Percentiles rank a stretch among this genome's conserved stretches.
Conservation (phyloP, 2,797 vertebrate genomes). For the Poeciliopsis paucimaculata region DNA sequence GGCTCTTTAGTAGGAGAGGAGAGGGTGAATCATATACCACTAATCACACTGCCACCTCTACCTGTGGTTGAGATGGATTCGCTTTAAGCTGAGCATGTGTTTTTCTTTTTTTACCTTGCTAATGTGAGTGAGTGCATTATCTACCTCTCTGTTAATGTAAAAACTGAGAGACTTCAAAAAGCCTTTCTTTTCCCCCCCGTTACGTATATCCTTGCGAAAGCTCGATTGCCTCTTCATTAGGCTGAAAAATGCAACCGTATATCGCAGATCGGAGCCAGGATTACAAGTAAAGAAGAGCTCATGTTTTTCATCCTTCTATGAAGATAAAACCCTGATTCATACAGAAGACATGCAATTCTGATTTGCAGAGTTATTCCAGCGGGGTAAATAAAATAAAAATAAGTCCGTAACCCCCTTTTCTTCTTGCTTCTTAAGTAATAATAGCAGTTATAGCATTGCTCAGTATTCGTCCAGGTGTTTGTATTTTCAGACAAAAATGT, state of each 20-base stretch:
- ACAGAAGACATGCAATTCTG: too few relatives aligned
- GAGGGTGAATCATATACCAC: slow-evolving; percentile 37
- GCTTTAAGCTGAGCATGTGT: neutral
- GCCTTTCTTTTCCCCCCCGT: neutral
- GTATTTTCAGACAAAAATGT: too few relatives aligned
- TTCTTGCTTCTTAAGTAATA: too few relatives aligned
- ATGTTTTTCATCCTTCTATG: neutral
- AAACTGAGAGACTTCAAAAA: slow-evolving; percentile 39
- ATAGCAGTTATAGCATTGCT: too few relatives aligned
- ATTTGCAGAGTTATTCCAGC: too few relatives aligned
- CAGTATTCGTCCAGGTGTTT: too few relatives aligned
- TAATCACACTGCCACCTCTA: slow-evolving; percentile 6
- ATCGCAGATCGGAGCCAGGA: neutral
- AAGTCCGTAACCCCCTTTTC: too few relatives aligned
- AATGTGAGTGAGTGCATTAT: slow-evolving; percentile 48
- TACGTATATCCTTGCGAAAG: slow-evolving; percentile 31
- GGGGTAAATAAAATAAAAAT: too few relatives aligned
- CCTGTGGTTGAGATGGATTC: neutral
- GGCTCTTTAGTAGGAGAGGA: neutral
- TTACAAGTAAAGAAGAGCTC: neutral
- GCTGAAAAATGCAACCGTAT: neutral
- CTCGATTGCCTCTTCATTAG: neutral
- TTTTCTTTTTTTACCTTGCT: slow-evolving; percentile 2
- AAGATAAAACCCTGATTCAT: neutral
- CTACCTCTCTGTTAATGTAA: slow-evolving; percentile 41